Percentiles rank a stretch among this genome's conserved stretches.
Conservation (phyloP, 2,113 vertebrate genomes). For the Rhagologus leucostigma region DNA sequence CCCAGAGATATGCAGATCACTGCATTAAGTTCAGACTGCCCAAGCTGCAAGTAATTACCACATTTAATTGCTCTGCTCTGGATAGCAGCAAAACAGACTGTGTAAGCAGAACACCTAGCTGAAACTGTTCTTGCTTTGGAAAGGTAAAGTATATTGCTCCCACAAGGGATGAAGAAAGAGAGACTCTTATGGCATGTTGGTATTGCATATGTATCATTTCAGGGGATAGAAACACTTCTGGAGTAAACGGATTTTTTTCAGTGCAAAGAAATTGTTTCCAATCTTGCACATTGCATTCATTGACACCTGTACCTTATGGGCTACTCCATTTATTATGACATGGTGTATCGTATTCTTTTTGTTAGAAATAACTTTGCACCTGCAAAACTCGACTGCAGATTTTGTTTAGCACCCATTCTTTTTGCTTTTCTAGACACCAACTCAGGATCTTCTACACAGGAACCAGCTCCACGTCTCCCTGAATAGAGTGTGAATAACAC, state of each 20-base stretch:
- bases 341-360: background rate
- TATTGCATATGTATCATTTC: background rate
- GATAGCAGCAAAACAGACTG: background rate
- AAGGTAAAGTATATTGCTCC: background rate
- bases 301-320: background rate
- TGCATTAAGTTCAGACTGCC: background rate
- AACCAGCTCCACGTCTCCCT: background rate
- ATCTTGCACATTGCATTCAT: background rate
- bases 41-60: background rate
- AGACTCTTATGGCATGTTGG: background rate
- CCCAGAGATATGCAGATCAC: background rate
- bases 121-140: background rate
- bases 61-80: background rate
- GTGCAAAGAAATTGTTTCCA: background rate
- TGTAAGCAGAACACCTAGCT: background rate
- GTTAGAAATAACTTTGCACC: background rate
- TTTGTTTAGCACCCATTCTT: background rate
- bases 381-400: background rate
- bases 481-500: background rate
- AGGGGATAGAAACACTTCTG: background rate
- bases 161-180: background rate
- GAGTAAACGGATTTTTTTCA: background rate
- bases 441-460: background rate
- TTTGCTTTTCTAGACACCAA: background rate
- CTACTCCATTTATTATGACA: background rate